These are phyloP conservation scores for Cryptotis parvus DNA, from an alignment of 2,113 vertebrate genomes.

Conservation along the genomic window DNA sequence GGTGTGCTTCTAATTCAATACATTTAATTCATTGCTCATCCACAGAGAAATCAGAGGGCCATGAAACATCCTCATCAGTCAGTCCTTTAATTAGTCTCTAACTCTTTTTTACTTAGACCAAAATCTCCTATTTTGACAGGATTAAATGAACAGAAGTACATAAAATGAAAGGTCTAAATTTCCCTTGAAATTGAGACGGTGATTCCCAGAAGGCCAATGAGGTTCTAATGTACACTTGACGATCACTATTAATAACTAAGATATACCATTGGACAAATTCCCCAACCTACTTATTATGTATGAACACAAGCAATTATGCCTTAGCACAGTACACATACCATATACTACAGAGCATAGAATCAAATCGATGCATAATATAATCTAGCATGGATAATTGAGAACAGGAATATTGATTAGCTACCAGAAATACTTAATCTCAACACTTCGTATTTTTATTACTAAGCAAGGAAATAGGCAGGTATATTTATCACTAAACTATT, in stretches of 20 bases:
- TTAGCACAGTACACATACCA: conserved; percentile 41
- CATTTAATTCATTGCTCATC: conserved; percentile 53
- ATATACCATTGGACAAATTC: conserved; percentile 65
- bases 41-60: conserved; percentile 49
- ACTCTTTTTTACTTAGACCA: conserved; percentile 51
- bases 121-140: conserved; percentile 66
- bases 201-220: conserved; percentile 69
- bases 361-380: conserved; percentile 70
- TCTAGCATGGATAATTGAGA: conserved; percentile 72
- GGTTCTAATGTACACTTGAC: conserved; percentile 57
- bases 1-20: conserved; percentile 60
- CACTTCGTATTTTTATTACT: conserved; percentile 66
- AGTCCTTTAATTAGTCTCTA: conserved; percentile 68
- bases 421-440: conserved; percentile 65
- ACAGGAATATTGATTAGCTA: conserved; percentile 72
- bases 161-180: conserved; percentile 67
- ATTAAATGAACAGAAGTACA: conserved; percentile 63
- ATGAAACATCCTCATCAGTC: conserved; percentile 38
- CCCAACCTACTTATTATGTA: conserved; percentile 75
- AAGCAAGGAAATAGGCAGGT: conserved; percentile 59
- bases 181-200: conserved; percentile 68
- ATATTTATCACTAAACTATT: conserved; percentile 68
- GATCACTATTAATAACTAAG: conserved; percentile 70
- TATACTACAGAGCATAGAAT: not conserved
- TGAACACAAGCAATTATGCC: conserved; percentile 64